Evolutionary conservation across 2,888 invertebrate genomes (phyloP).

Genomic region (Pilophorus perplexus): DNA sequence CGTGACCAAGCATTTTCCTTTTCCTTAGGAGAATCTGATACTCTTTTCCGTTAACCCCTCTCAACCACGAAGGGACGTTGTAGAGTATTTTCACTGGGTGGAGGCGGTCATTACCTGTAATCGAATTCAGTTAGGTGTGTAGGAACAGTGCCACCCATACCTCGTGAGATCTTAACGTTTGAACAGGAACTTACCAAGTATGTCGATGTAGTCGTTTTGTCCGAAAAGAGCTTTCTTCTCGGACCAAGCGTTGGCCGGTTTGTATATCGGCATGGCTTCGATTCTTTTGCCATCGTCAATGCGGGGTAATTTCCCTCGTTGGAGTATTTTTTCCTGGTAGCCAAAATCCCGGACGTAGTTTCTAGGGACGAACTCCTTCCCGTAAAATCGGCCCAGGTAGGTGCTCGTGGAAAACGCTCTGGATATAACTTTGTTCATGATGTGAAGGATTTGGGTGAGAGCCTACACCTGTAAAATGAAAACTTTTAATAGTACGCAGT

Average conservation of each 20-base stretch:
- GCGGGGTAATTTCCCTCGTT: slow-evolving; percentile 68
- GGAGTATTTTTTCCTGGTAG: slow-evolving; percentile 65
- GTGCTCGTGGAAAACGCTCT: slow-evolving; percentile 12
- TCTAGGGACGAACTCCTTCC: slow-evolving; percentile 60
- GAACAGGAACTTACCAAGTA: slow-evolving; percentile 80
- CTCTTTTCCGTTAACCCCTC: slow-evolving; percentile 84
- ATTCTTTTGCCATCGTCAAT: slow-evolving; percentile 55
- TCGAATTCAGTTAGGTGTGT: no score
- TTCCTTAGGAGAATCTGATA: slow-evolving; percentile 74
- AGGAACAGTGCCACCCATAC: not conserved
- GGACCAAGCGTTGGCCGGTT: slow-evolving; percentile 72
- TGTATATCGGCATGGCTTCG: slow-evolving; percentile 60
- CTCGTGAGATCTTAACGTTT: not conserved
- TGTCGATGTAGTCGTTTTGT: slow-evolving; percentile 96
- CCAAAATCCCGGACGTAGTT: slow-evolving; percentile 68
- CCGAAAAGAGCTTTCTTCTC: slow-evolving; percentile 81
- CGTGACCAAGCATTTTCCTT: slow-evolving; percentile 62
- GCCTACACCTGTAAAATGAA: not conserved
- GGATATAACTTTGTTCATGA: not conserved
- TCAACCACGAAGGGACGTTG: slow-evolving; percentile 83
- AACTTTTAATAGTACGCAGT: no score
- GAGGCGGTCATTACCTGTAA: slow-evolving; percentile 49
- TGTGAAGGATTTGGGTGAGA: not conserved
- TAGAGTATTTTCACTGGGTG: slow-evolving; percentile 84
- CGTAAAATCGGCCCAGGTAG: slow-evolving; percentile 57